phyloP scores from a whole-genome alignment of 2,888 invertebrate genomes.

The Pterostichus madidus region DNA sequence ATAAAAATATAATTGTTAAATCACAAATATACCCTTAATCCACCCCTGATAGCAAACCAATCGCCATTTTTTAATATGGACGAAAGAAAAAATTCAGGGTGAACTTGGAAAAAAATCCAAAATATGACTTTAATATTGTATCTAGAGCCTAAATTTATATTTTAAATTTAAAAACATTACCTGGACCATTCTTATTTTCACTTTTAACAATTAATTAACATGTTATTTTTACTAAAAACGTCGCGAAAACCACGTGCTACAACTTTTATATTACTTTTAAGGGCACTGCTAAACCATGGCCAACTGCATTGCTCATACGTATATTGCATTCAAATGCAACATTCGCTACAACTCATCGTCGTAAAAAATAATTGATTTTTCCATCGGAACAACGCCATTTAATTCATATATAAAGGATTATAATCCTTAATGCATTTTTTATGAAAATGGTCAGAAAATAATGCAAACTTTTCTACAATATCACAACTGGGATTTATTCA shows the following conservation, averaged over 20 bases:
- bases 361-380: conserved; percentile 62
- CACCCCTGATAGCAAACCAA: conserved; percentile 66
- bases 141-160: conserved; percentile 52
- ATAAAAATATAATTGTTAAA: conserved; percentile 36
- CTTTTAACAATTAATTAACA: conserved; percentile 66
- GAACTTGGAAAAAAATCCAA: conserved; percentile 66
- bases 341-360: conserved; percentile 40
- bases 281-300: conserved; percentile 65
- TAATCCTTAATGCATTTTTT: conserved; percentile 54
- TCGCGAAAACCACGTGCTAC: conserved; percentile 66
- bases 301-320: conserved; percentile 60
- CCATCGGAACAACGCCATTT: conserved; percentile 51
- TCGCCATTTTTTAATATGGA: conserved; percentile 67
- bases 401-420: conserved; percentile 36
- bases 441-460: conserved; percentile 21
- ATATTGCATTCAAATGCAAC: conserved; percentile 57
- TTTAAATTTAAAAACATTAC: conserved; percentile 64
- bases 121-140: conserved; percentile 54
- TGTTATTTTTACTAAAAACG: conserved; percentile 66
- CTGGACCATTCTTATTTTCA: conserved; percentile 64
- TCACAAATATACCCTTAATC: conserved; percentile 51
- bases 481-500: conserved; percentile 46
- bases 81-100: conserved; percentile 66
- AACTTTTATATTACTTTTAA: conserved; percentile 67
- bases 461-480: conserved; percentile 18